Evolutionary conservation across 2,113 vertebrate genomes (phyloP).

Genomic region (Crotophaga sulcirostris): DNA sequence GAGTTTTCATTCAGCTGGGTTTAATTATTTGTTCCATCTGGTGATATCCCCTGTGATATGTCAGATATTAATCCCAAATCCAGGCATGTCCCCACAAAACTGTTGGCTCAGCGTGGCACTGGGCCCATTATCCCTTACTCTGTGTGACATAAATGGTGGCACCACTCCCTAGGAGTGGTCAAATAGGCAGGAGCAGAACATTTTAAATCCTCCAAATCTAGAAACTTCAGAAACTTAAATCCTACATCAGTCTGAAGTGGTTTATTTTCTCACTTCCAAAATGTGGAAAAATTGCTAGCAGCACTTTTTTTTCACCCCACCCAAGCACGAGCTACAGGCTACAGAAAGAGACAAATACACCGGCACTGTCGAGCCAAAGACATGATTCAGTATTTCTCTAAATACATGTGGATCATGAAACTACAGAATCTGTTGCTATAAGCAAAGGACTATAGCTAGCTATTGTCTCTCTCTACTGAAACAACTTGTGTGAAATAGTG

Average conservation of each 20-base stretch:
- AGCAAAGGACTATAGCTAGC: not conserved
- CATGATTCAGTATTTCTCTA: not conserved
- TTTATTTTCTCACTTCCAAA: not conserved
- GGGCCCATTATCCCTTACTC: not conserved
- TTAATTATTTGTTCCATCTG: not conserved
- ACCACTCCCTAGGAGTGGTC: not conserved
- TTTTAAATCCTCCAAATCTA: not conserved
- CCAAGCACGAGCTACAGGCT: not conserved
- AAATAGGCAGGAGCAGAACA: not conserved
- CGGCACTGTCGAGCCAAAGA: not conserved
- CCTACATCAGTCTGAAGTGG: not conserved
- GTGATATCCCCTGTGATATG: not conserved
- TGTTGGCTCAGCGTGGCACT: not conserved
- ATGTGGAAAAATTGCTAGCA: not conserved
- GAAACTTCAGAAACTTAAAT: not conserved
- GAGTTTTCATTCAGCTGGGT: not conserved
- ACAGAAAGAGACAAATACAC: not conserved
- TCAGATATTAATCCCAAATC: not conserved
- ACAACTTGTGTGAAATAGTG: not conserved
- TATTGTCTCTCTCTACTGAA: not conserved
- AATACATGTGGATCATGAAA: not conserved
- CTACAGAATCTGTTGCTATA: not conserved
- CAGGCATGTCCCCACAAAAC: accelerated
- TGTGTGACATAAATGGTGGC: not conserved
- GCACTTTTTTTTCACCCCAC: not conserved